Evolutionary conservation across 2,797 vertebrate species (phyloP).

Genomic region (Smutsia temminckii): DNA sequence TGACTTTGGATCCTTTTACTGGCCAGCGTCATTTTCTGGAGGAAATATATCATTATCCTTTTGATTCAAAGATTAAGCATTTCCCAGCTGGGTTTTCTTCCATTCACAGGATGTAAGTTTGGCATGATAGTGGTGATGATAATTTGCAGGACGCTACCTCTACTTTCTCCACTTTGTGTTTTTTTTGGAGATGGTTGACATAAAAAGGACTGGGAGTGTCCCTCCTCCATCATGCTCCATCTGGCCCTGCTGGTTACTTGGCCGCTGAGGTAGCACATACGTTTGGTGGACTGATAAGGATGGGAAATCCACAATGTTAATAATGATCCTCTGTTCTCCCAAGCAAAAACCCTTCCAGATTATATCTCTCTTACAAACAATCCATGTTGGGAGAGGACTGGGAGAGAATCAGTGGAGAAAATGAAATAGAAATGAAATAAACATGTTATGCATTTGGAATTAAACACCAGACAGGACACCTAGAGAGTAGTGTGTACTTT

Average conservation of each 20-base stretch:
- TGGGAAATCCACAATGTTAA: background rate
- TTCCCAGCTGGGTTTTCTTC: slow-evolving; percentile 1
- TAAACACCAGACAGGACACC: background rate
- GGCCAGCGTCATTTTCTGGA: slow-evolving; percentile 50
- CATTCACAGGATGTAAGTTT: background rate
- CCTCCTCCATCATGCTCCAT: background rate
- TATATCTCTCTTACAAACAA: background rate
- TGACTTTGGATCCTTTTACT: slow-evolving; percentile 44
- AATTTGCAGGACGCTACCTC: background rate
- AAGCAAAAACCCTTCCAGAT: slow-evolving; percentile 21
- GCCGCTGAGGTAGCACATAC: background rate
- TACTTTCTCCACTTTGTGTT: background rate
- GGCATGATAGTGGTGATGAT: background rate
- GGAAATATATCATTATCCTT: slow-evolving; percentile 15
- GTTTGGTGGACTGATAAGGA: slow-evolving; percentile 1
- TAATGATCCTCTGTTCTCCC: background rate
- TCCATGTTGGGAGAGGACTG: background rate
- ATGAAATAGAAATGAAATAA: background rate
- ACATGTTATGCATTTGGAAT: background rate
- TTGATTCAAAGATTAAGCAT: slow-evolving; percentile 13
- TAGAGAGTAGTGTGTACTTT: background rate
- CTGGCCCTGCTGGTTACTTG: slow-evolving; percentile 39
- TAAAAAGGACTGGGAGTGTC: background rate
- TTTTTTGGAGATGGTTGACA: background rate
- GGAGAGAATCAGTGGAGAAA: background rate